phyloP scores from a whole-genome alignment of 2,797 vertebrate genomes.

The Monodelphis domestica region DNA sequence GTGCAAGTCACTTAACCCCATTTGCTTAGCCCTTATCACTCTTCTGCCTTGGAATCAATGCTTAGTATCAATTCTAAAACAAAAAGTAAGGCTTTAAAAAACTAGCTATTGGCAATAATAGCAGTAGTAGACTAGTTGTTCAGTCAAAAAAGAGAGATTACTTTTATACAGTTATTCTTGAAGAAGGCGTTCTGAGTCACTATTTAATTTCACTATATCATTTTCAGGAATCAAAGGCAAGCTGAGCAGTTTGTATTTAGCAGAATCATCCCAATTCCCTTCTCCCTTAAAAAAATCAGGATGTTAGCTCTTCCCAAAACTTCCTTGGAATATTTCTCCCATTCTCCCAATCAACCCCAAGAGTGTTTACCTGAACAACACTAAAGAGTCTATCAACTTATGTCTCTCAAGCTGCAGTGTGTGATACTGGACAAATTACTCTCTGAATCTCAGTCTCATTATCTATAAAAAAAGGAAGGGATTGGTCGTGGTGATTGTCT shows the following conservation, averaged over 20 bases:
- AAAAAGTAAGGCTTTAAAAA: too few relatives aligned
- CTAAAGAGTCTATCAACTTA: slow-evolving; percentile 20
- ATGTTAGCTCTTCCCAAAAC: neutral
- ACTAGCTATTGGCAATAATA: neutral
- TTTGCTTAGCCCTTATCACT: too few relatives aligned
- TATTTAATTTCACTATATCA: neutral
- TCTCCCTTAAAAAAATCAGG: neutral
- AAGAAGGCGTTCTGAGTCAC: neutral
- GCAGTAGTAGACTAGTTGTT: neutral
- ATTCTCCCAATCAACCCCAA: slow-evolving; percentile 32
- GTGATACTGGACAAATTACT: neutral
- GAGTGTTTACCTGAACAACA: slow-evolving; percentile 5
- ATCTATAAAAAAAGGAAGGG: neutral
- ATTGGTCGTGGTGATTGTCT: neutral
- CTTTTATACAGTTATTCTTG: neutral
- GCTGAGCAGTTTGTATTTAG: neutral
- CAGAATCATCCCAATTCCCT: neutral
- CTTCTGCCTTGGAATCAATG: too few relatives aligned
- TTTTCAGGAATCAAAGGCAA: neutral
- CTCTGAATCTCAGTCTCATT: neutral
- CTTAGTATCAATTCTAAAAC: too few relatives aligned
- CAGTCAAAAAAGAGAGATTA: neutral
- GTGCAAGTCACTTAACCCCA: too few relatives aligned
- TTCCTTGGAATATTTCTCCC: slow-evolving; percentile 8
- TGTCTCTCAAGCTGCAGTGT: neutral